Evolutionary conservation across 2,888 invertebrate species (phyloP).

Genomic region (Drosophila kambysellisi): DNA sequence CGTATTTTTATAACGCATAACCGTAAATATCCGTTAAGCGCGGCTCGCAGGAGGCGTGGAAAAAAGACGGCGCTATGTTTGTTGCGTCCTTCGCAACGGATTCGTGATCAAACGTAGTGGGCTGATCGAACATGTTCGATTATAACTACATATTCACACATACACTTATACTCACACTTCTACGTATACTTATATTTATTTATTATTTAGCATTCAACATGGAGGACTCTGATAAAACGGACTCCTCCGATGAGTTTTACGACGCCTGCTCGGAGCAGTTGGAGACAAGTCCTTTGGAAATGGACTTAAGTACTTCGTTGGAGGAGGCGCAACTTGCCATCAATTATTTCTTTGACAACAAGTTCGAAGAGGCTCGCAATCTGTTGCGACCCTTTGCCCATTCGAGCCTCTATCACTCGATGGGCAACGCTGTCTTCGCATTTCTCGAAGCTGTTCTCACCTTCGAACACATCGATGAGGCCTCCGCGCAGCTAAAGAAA

Average conservation of each 20-base stretch:
- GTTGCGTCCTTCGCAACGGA: neutral
- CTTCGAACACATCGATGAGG: constrained; percentile 93
- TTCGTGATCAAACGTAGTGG: neutral
- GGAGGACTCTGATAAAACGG: constrained; percentile 11
- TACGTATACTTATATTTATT: neutral
- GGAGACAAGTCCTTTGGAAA: constrained; percentile 44
- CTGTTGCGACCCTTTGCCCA: constrained; percentile 93
- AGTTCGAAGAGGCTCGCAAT: constrained; percentile 92
- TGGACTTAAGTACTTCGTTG: constrained; percentile 86
- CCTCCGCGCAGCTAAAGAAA: constrained; percentile 91
- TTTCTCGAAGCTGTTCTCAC: constrained; percentile 97
- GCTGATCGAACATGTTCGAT: neutral
- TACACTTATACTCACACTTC: neutral
- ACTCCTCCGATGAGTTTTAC: constrained; percentile 40
- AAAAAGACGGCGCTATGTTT: neutral
- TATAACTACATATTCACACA: neutral
- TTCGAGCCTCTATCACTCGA: constrained; percentile 95
- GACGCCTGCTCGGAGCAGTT: constrained; percentile 37
- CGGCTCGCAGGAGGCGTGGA: neutral
- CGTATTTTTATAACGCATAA: neutral
- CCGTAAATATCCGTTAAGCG: neutral
- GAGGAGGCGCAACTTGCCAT: constrained; percentile 92
- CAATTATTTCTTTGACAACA: constrained; percentile 96
- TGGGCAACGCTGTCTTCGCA: constrained; percentile 94
- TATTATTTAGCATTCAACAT: neutral